phyloP scores from a whole-genome alignment of 2,888 invertebrate genomes.

The Dynastes grantii region DNA sequence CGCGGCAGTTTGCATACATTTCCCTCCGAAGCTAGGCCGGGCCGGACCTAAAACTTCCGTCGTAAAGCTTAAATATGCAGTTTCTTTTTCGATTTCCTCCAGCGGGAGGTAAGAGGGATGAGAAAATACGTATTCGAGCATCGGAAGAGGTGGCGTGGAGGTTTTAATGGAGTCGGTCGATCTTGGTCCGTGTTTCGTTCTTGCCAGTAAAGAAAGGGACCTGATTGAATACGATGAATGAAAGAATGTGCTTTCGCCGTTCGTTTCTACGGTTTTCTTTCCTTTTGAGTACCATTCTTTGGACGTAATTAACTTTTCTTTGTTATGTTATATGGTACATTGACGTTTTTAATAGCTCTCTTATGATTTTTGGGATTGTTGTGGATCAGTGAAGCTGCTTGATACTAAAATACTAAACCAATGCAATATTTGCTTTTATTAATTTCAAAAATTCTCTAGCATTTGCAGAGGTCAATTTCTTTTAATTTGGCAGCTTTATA shows the following conservation, averaged over 20 bases:
- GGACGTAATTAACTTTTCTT: no score
- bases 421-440: no score
- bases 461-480: no score
- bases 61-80: conserved; percentile 40
- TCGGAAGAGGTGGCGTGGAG: not conserved
- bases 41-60: conserved; percentile 8
- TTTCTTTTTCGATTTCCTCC: conserved; percentile 37
- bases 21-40: not conserved
- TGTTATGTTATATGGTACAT: no score
- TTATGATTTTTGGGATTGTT: no score
- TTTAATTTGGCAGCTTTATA: no score
- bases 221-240: not conserved
- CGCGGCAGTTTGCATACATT: conserved; percentile 31
- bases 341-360: no score
- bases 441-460: no score
- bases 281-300: no score
- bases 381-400: no score
- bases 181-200: no score
- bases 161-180: not conserved
- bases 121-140: not conserved
- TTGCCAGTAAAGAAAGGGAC: not conserved
- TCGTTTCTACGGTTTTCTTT: not conserved
- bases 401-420: no score
- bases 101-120: not conserved
- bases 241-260: not conserved